Percentiles rank a stretch among this genome's conserved stretches.
Conservation (phyloP, 2,888 invertebrate genomes). For the Stegophylla sp. region DNA sequence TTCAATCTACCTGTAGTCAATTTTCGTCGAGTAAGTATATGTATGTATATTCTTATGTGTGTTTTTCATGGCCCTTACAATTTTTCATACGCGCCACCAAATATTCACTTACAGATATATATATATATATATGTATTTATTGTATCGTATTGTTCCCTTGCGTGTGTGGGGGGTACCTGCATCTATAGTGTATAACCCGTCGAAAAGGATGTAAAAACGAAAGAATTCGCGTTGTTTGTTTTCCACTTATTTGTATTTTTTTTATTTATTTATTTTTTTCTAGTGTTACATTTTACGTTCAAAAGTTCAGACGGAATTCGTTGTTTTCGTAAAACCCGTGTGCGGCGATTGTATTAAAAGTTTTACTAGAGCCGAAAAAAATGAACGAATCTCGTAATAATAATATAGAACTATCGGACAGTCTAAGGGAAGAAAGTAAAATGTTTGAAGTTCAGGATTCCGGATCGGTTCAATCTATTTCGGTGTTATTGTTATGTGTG, state of each 20-base stretch:
- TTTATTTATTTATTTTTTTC: not conserved
- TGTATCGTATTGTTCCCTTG: constrained; percentile 43
- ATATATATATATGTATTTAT: not conserved
- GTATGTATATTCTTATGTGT: not conserved
- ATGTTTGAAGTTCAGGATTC: constrained; percentile 6
- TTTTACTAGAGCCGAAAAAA: constrained; percentile 20
- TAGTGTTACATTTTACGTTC: not conserved
- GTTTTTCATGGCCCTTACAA: constrained; percentile 7
- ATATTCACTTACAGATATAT: constrained; percentile 46
- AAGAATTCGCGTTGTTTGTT: constrained; percentile 39
- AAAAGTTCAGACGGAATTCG: not conserved
- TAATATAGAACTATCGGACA: constrained; percentile 20
- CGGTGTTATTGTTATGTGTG: constrained; percentile 21
- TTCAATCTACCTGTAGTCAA: constrained; percentile 41
- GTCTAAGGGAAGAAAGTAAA: not conserved
- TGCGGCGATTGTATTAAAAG: constrained; percentile 40
- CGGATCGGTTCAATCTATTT: constrained; percentile 27
- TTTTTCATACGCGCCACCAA: constrained; percentile 47
- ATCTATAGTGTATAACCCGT: not conserved
- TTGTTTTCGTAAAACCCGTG: constrained; percentile 17
- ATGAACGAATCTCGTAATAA: constrained; percentile 19
- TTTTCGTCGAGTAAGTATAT: not conserved
- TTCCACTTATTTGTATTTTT: constrained; percentile 34
- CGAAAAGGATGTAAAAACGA: not conserved
- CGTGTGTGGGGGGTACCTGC: constrained; percentile 28